Conservation (phyloP, 2,113 vertebrate genomes). For the Cariama cristata region DNA sequence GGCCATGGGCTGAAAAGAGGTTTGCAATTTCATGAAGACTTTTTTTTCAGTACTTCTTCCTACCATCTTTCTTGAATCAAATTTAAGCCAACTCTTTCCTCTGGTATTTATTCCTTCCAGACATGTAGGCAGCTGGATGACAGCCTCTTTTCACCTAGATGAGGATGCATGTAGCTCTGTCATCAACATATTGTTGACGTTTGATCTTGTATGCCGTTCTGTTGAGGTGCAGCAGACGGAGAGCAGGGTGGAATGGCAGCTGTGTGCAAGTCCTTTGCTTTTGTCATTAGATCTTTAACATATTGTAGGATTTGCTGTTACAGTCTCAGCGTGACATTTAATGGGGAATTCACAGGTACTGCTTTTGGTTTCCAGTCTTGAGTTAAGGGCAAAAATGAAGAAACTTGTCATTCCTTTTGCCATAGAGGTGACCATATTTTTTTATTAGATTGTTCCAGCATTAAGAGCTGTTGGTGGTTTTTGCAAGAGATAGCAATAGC, state of each 20-base stretch:
- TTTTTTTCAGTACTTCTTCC: neutral
- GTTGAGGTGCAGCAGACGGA: neutral
- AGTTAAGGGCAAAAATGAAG: neutral
- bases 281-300: conserved; percentile 33
- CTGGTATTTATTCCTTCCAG: conserved; percentile 35
- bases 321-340: conserved; percentile 4
- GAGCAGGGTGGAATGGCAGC: conserved; percentile 22
- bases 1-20: neutral
- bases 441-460: neutral
- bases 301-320: conserved; percentile 5
- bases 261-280: neutral
- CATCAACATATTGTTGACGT: conserved; percentile 54
- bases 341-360: neutral
- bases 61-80: neutral
- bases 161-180: conserved; percentile 26
- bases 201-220: conserved; percentile 19
- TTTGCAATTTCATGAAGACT: neutral
- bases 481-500: neutral
- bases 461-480: neutral
- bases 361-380: neutral
- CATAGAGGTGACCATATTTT: neutral
- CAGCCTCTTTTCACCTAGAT: conserved; percentile 35
- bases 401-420: neutral
- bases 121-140: conserved; percentile 51
- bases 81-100: conserved; percentile 8